Evolutionary conservation across 2,113 vertebrate species (phyloP).

Genomic region (Carollia perspicillata): DNA sequence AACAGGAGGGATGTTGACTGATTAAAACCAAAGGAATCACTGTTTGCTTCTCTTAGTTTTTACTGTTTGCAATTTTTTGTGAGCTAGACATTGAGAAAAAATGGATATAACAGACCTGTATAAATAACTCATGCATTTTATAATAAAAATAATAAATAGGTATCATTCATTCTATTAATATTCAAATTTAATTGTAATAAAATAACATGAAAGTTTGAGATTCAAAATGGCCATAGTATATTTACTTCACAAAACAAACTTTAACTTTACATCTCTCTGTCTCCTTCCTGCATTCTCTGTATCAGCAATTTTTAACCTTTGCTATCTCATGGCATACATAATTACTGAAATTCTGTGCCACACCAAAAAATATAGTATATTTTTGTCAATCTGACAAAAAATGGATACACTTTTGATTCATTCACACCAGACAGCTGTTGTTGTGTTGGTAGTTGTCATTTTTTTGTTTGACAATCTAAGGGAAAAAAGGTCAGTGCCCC

Average conservation of each 20-base stretch:
- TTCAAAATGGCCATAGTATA: background rate
- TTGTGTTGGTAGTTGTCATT: background rate
- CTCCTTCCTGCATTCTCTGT: background rate
- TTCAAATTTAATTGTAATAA: background rate
- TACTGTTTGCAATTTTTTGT: background rate
- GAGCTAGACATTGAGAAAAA: background rate
- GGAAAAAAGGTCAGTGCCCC: background rate
- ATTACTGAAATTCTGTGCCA: background rate
- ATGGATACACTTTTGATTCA: background rate
- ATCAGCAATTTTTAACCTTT: background rate
- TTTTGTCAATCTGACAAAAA: background rate
- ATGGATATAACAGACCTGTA: background rate
- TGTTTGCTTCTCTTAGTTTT: background rate
- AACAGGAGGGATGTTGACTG: background rate
- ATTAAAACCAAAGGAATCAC: background rate
- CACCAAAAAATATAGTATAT: background rate
- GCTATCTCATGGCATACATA: background rate
- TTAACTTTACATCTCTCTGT: background rate
- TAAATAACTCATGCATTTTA: background rate
- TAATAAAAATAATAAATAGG: rapidly evolving
- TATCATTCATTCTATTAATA: background rate
- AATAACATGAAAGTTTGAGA: background rate
- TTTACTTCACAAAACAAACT: background rate
- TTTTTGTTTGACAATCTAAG: background rate
- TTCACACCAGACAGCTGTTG: background rate